Evolutionary conservation across 2,113 vertebrate genomes (phyloP).

Genomic region (Colaptes auratus): DNA sequence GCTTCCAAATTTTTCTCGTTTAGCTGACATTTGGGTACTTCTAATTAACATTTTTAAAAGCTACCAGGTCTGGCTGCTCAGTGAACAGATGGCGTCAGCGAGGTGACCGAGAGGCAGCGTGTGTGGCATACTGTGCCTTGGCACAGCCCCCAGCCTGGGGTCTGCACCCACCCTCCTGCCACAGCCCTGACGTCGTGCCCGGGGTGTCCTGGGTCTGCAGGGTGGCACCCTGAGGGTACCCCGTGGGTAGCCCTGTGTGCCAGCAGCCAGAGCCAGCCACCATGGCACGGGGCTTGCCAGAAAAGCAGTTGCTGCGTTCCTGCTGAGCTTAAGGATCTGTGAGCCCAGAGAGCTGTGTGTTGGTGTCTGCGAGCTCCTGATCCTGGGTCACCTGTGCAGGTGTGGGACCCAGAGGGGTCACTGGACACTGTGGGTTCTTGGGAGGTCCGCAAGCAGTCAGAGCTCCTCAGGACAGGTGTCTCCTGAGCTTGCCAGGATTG

Average conservation of each 20-base stretch:
- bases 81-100: conserved; percentile 71
- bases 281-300: rapidly evolving
- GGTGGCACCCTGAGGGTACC: neutral
- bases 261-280: neutral
- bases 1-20: conserved; percentile 68
- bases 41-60: conserved; percentile 73
- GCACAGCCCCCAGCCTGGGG: neutral
- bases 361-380: neutral
- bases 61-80: conserved; percentile 63
- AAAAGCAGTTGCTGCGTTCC: neutral
- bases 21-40: conserved; percentile 62
- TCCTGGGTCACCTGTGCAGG: neutral
- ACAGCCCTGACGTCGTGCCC: rapidly evolving
- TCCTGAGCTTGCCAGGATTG: neutral
- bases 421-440: neutral
- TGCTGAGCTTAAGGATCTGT: neutral
- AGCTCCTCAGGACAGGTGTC: rapidly evolving
- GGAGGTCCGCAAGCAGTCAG: neutral
- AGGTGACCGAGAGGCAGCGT: conserved; percentile 44
- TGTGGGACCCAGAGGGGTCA: neutral
- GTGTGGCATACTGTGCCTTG: neutral
- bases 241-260: rapidly evolving
- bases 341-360: neutral
- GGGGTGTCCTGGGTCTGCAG: neutral
- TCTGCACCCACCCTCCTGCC: neutral